These are phyloP conservation scores for Liolophura sinensis DNA, from an alignment of 1,140 invertebrate genomes.

Conservation along the genomic window DNA sequence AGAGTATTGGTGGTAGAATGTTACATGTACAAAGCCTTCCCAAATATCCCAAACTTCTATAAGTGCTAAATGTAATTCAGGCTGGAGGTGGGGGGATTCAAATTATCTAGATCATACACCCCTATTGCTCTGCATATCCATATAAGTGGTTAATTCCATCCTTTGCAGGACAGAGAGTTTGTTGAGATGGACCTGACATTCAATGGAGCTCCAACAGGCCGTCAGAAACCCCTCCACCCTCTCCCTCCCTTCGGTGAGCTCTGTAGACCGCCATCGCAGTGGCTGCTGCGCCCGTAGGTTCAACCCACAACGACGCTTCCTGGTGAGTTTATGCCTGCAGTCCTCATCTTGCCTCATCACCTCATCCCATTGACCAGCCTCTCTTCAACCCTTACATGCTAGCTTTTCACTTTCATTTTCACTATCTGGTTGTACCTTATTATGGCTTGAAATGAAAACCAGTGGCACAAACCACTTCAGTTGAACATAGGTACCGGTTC, in stretches of 20 bases:
- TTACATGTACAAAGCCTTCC: neutral
- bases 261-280: constrained; percentile 59
- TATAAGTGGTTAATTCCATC: constrained; percentile 1
- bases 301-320: constrained; percentile 43
- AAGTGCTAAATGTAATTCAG: neutral
- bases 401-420: neutral
- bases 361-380: constrained; percentile 8
- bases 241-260: constrained; percentile 70
- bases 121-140: neutral
- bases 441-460: neutral
- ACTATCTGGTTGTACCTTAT: neutral
- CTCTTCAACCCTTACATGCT: neutral
- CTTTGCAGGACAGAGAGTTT: constrained; percentile 89
- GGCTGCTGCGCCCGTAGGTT: constrained; percentile 81
- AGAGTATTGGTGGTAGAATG: neutral
- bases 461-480: constrained; percentile 5
- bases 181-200: constrained; percentile 93
- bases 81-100: neutral
- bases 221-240: constrained; percentile 73
- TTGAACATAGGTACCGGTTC: neutral
- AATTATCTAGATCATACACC: neutral
- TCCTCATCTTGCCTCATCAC: neutral
- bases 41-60: neutral
- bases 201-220: constrained; percentile 87
- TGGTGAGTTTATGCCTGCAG: constrained; percentile 36